Conservation (phyloP, 2,888 invertebrate genomes). For the Polylopha cassiicola region DNA sequence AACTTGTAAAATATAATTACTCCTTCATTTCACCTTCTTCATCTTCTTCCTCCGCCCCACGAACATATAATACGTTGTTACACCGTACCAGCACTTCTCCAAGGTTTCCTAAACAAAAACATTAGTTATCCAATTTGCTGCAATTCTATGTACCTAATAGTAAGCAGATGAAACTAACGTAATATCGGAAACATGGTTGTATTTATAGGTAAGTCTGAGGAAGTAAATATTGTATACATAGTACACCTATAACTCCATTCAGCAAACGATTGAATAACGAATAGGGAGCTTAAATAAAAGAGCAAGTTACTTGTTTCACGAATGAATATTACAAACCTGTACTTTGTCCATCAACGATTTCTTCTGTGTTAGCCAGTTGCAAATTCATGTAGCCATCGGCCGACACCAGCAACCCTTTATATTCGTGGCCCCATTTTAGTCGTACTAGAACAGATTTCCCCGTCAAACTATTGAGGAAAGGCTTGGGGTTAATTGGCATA, state of each 20-base stretch:
- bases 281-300: too few species aligned
- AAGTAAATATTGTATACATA: too few species aligned
- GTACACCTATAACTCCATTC: too few species aligned
- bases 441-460: conserved; percentile 99
- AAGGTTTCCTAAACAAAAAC: conserved; percentile 80
- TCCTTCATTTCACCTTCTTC: conserved; percentile 98
- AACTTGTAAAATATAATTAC: conserved; percentile 67
- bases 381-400: conserved; percentile 99
- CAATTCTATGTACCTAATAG: too few species aligned
- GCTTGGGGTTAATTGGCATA: conserved; percentile 99
- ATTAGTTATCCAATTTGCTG: too few species aligned
- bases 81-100: conserved; percentile 98
- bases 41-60: conserved; percentile 97
- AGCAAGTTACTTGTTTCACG: too few species aligned
- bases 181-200: too few species aligned
- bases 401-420: conserved; percentile 98
- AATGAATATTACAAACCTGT: conserved; percentile 82
- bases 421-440: conserved; percentile 99
- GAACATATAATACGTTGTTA: conserved; percentile 96
- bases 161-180: too few species aligned
- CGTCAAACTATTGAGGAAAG: conserved; percentile 97
- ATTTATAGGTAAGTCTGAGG: too few species aligned
- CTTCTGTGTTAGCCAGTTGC: conserved; percentile 98
- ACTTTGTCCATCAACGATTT: conserved; percentile 93
- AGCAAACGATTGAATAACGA: too few species aligned